Conservation (phyloP, 2,113 vertebrate species). For the Sphyrna mokarran region DNA sequence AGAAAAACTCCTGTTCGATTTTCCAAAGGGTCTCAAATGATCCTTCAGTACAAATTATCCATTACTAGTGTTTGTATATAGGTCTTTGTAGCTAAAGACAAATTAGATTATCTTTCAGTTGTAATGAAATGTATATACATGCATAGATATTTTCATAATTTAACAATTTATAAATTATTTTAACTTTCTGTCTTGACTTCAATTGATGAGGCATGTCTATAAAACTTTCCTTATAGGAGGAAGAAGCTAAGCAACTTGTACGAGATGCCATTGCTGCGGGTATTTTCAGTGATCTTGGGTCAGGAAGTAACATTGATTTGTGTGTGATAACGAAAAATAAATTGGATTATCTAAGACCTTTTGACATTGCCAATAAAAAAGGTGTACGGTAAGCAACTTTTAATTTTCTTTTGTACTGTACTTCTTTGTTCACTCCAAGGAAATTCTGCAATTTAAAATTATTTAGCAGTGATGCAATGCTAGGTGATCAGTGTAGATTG, state of each 20-base stretch:
- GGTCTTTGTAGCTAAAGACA: not conserved
- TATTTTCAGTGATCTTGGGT: constrained; percentile 91
- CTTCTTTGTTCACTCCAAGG: not conserved
- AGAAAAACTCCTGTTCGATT: not conserved
- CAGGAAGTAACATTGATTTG: constrained; percentile 89
- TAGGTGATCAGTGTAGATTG: not conserved
- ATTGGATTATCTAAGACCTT: constrained; percentile 83
- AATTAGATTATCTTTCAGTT: not conserved
- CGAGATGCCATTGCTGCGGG: constrained; percentile 87
- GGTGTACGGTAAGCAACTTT: constrained; percentile 69
- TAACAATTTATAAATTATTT: not conserved
- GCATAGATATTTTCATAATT: not conserved
- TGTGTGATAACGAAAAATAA: constrained; percentile 88
- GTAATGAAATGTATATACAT: not conserved
- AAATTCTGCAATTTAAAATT: not conserved
- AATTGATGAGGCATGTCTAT: not conserved
- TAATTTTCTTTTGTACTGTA: not conserved
- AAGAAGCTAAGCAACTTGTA: constrained; percentile 81
- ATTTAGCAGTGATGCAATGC: not conserved
- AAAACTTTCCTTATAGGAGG: constrained; percentile 64
- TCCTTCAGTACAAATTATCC: not conserved
- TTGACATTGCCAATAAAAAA: constrained; percentile 83
- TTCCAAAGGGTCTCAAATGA: not conserved
- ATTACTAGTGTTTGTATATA: not conserved
- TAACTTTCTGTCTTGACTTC: not conserved